phyloP scores from a whole-genome alignment of 2,888 invertebrate genomes.

The Alviniconcha strummeri region DNA sequence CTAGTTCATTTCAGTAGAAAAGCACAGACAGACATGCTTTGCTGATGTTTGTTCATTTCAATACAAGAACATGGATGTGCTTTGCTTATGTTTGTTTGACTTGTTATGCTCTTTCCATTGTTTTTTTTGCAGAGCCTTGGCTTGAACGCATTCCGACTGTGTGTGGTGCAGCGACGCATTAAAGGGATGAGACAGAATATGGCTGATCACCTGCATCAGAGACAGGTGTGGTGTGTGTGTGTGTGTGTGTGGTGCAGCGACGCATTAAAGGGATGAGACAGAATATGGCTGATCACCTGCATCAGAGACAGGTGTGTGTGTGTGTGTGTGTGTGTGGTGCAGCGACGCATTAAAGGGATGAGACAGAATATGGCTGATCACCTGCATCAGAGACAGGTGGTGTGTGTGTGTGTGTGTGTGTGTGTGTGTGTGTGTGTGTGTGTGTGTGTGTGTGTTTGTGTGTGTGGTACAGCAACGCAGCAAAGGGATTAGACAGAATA shows the following conservation, averaged over 20 bases:
- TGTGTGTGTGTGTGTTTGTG: neutral
- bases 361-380: no score
- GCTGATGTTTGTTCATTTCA: no score
- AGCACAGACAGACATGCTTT: no score
- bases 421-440: constrained; percentile 26
- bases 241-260: no score
- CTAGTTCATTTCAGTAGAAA: no score
- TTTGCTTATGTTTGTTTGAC: no score
- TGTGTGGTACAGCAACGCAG: neutral
- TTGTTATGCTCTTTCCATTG: neutral
- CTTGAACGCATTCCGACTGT: constrained; percentile 54
- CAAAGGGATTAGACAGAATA: no score
- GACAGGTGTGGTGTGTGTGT: no score
- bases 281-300: no score
- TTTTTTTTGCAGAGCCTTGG: constrained; percentile 50
- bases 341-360: neutral
- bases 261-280: no score
- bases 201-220: constrained; percentile 48
- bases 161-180: constrained; percentile 55
- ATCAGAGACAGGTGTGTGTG: constrained; percentile 46
- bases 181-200: constrained; percentile 55
- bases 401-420: neutral
- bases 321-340: neutral
- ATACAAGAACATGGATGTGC: no score
- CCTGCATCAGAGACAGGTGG: no score